Evolutionary conservation across 2,888 invertebrate genomes (phyloP), one percentile per base, ranked within the genome.

Genomic region (Heterodera filipjevi): DNA sequence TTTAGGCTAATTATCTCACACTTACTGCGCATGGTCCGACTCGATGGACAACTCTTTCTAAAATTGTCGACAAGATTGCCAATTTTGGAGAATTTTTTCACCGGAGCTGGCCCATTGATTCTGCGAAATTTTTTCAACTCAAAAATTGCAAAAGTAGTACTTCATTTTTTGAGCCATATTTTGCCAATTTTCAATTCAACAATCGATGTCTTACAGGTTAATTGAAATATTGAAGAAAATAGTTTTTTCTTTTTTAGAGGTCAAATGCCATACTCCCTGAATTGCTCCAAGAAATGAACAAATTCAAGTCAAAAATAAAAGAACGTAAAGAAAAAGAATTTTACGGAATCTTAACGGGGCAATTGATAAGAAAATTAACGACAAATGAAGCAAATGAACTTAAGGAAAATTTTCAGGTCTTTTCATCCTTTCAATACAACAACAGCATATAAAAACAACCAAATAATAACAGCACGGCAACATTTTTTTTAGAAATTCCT

Each of bases 341-440:
- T 39, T 72, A 72, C 33, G 72, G 72, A 39, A 72, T 72, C 27
- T 27, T 72, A 19, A 72, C 72, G 19, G 44, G 44, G 53, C 72
- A 72, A 39, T 39, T 39, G 44, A 19, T 72, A 35, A 46, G 30
- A 32, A 33, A 39, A 39, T 72, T 72, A 39, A 16, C 35, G 8
- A 30, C 30, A 39, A 30, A 5, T 32, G 72, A 72, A 30, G 44
- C 33, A 39, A 32, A 35, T 19, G 72, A 49, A 72, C 19, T 72
- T 5, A 32, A 33, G 16, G 72, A 35, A 19, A 46, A 22, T 32
- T 72, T 72, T 72, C 72, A 72, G 53, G 72, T 72, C 3, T 14
- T 16, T 71, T 30, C 27, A 19, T 32, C 27, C 27, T 71, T 16
- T 12, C 64, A 49, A 49, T 16, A 19, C 66, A 66, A 66, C 32